Conservation (phyloP, 2,113 vertebrate species). For the Garra rufa region DNA sequence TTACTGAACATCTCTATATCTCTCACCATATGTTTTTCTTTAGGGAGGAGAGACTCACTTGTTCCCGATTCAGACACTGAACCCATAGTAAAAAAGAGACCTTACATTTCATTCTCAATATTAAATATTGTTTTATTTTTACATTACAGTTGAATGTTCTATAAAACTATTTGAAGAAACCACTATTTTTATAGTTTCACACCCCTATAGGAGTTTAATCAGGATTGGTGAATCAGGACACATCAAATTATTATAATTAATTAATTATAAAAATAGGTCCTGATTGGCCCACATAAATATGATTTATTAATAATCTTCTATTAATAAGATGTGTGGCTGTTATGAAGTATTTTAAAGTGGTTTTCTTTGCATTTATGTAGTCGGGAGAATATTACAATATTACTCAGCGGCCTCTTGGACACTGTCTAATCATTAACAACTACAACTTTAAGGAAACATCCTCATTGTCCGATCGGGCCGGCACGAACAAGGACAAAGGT, state of each 20-base stretch:
- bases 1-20: background rate
- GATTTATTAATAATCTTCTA: background rate
- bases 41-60: background rate
- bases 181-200: background rate
- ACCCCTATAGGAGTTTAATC: background rate
- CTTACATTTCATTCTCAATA: background rate
- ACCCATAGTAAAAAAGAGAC: background rate
- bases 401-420: constrained; percentile 36
- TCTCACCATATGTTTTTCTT: background rate
- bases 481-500: constrained; percentile 48
- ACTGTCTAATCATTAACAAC: constrained; percentile 59
- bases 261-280: no score
- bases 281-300: no score
- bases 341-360: background rate
- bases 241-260: no score
- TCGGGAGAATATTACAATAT: constrained; percentile 5
- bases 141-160: background rate
- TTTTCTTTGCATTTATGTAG: constrained; percentile 26
- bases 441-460: background rate
- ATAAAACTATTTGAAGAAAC: background rate
- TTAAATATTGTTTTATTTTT: background rate
- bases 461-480: background rate
- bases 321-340: background rate
- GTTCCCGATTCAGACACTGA: background rate
- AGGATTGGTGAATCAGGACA: no score